These are phyloP conservation scores for Podarcis raffonei DNA, from an alignment of 2,113 vertebrate species.

Conservation along the genomic window DNA sequence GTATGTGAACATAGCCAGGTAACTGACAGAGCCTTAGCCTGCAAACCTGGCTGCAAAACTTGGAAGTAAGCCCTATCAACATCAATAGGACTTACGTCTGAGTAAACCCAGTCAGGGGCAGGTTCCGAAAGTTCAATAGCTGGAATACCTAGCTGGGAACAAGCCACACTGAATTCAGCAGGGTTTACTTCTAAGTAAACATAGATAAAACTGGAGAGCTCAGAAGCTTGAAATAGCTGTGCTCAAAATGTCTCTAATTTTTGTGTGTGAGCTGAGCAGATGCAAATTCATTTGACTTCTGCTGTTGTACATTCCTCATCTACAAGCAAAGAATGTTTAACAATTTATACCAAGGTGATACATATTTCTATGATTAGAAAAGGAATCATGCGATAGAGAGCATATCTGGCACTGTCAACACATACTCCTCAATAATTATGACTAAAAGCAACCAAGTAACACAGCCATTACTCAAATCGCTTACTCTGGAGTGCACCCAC, in stretches of 20 bases:
- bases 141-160: not conserved
- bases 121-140: not conserved
- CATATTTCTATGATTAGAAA: constrained; percentile 65
- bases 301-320: constrained; percentile 23
- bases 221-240: not conserved
- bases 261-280: not conserved
- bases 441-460: constrained; percentile 40
- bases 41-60: not conserved
- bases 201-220: not conserved
- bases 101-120: not conserved
- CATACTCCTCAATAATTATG: constrained; percentile 56
- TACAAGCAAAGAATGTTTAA: constrained; percentile 47
- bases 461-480: not conserved
- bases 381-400: constrained; percentile 40
- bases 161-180: not conserved
- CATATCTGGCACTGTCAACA: constrained; percentile 58
- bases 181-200: not conserved
- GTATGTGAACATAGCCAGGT: not conserved
- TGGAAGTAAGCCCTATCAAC: not conserved
- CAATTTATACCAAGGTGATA: constrained; percentile 55
- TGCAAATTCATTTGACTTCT: constrained; percentile 24
- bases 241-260: not conserved
- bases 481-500: not conserved
- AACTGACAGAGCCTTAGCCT: not conserved
- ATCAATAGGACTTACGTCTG: not conserved